These are phyloP conservation scores for Acronicta alni DNA, from an alignment of 2,888 invertebrate genomes.

Conservation along the genomic window DNA sequence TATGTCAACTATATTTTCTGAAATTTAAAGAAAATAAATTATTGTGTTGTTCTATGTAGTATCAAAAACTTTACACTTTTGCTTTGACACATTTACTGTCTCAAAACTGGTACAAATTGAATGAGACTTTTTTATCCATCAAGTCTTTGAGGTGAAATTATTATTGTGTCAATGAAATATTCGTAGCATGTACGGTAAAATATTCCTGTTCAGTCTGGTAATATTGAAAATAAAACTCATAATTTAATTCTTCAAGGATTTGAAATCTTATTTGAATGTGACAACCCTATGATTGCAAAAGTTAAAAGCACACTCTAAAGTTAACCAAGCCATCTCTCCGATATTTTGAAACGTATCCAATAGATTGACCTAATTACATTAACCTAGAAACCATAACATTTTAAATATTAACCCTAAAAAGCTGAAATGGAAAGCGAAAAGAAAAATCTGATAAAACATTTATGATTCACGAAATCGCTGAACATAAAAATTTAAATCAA, in stretches of 20 bases:
- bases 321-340: slow-evolving; percentile 25
- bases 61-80: no score
- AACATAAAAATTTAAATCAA: slow-evolving; percentile 7
- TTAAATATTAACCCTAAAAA: slow-evolving; percentile 3
- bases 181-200: no score
- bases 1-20: no score
- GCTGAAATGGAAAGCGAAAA: not conserved
- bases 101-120: not conserved
- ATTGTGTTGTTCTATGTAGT: no score
- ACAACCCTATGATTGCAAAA: slow-evolving; percentile 22
- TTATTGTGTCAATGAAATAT: no score
- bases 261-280: slow-evolving; percentile 1
- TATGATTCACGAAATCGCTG: slow-evolving; percentile 2
- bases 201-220: no score
- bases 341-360: slow-evolving; percentile 30
- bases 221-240: no score
- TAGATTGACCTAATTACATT: slow-evolving; percentile 35
- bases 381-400: slow-evolving; percentile 12
- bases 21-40: no score
- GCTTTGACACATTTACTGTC: no score
- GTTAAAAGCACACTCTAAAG: slow-evolving; percentile 42
- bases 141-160: not conserved
- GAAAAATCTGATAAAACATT: slow-evolving; percentile 5
- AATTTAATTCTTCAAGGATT: slow-evolving; percentile 5
- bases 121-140: not conserved